Evolutionary conservation across 2,113 vertebrate species (phyloP), one percentile per base, ranked within the genome.

Genomic region (Genyomyrus donnyi): DNA sequence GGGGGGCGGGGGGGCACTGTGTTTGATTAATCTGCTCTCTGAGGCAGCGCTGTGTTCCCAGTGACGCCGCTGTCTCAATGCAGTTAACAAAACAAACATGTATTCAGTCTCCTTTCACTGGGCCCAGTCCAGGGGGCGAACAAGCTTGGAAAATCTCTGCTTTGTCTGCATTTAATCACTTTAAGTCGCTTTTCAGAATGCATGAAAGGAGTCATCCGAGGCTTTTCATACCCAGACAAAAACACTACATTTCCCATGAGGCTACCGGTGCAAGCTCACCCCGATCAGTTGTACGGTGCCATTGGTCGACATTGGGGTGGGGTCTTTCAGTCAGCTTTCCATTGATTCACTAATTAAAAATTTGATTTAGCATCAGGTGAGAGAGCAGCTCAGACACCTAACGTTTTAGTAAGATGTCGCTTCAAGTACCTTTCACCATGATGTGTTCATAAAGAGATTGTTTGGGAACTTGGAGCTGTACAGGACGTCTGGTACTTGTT

Each of bases 31-130:
- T 85, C 83, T 85, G 42, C 86, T 87, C 50, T 70, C n/a, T 11
- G 31, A 49, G 58, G 62, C 27, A 24, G 46, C 3, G 42, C 46
- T 49, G n/a, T 5, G 45, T 42, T 10, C 5, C 77, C 52, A 31
- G 24, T 19, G 74, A 24, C 56, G 3, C 19, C 35, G 8, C 45
- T 62, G 89, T 85, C 52, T 89, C 48, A 80, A 80, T 89, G 15
- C 80, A 89, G 89, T 46, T 49, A 27, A 48, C 35, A 62, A 58
- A 85, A 87, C 85, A 90, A 62, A 85, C 89, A 48, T 89, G 21
- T 85, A 27, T 45, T 45, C 53, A 84, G 31, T 89, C 70, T 89
- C 5, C 70, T 56, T 89, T 52, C 52, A 27, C 24, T 49, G 45
- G 88, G 88, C 42, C 24, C 58, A 9, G 11, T 70, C 39, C 45